Percentiles rank a stretch among this genome's conserved stretches.
phyloP scores from a whole-genome alignment of 1,140 invertebrate species.

The Pogonognathellus flavescens region DNA sequence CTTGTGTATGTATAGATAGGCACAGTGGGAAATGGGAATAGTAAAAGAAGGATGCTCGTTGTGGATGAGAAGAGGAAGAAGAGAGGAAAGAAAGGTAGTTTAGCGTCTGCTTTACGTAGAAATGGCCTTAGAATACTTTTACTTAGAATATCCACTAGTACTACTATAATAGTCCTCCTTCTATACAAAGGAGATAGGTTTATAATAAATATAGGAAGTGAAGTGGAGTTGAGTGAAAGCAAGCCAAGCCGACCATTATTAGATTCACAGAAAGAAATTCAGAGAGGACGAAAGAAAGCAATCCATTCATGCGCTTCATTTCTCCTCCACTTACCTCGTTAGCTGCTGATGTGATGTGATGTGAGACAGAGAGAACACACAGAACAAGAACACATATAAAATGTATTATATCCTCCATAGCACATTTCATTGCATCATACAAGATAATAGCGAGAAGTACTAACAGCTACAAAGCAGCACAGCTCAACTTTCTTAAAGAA shows the following conservation, averaged over 20 bases:
- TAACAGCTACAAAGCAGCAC: no score
- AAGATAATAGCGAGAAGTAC: no score
- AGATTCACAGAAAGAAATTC: slow-evolving; percentile 34
- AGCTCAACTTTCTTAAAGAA: no score
- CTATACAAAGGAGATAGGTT: no score
- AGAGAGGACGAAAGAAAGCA: slow-evolving; percentile 28
- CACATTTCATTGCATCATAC: no score
- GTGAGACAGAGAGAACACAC: not conserved
- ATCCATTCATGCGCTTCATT: slow-evolving; percentile 33
- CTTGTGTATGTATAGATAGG: no score
- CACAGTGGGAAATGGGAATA: not conserved
- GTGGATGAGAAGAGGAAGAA: not conserved
- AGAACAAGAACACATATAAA: not conserved
- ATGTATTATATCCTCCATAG: no score
- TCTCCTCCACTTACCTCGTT: slow-evolving; percentile 35
- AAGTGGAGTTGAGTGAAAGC: no score
- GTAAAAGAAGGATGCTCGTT: not conserved
- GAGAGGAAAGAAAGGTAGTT: not conserved
- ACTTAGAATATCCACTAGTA: no score
- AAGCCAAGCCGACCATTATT: slow-evolving; percentile 19
- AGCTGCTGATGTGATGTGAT: slow-evolving; percentile 24
- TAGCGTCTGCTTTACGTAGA: not conserved
- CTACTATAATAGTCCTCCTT: no score
- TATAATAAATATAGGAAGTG: no score
- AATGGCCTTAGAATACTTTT: not conserved